These are phyloP conservation scores for Drosophila ogumai DNA, from an alignment of 1,140 invertebrate species.

Conservation along the genomic window DNA sequence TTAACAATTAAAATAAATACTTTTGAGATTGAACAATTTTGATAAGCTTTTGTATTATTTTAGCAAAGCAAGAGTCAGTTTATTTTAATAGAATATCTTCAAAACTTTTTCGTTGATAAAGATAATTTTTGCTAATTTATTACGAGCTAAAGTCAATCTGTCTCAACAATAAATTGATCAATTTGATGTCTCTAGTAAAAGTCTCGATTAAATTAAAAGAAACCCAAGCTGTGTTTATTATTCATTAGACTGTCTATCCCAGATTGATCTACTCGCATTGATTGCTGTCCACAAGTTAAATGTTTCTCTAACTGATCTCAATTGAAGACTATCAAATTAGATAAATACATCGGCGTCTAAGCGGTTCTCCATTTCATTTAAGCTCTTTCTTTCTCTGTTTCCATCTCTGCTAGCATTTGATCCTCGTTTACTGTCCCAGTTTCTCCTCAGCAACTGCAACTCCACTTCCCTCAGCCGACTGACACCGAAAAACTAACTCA, in stretches of 20 bases:
- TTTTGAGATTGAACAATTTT: not conserved
- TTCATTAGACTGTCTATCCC: slow-evolving; percentile 17
- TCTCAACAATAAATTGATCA: slow-evolving; percentile 2
- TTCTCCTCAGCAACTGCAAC: slow-evolving; percentile 23
- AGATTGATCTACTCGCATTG: slow-evolving; percentile 11
- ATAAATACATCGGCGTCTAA: not conserved
- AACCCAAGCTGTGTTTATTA: slow-evolving; percentile 18
- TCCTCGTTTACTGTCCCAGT: slow-evolving; percentile 25
- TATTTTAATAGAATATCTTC: not conserved
- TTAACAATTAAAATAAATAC: not conserved
- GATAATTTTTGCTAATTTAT: not conserved
- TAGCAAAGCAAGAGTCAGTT: too few species aligned
- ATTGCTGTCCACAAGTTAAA: slow-evolving; percentile 16
- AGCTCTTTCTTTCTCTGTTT: not conserved
- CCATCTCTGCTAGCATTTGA: not conserved
- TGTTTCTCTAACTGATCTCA: slow-evolving; percentile 21
- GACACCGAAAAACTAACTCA: slow-evolving; percentile 52
- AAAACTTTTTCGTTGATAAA: not conserved
- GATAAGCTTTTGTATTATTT: not conserved
- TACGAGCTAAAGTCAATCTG: not conserved
- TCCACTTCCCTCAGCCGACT: slow-evolving; percentile 11
- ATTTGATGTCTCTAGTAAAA: slow-evolving; percentile 9
- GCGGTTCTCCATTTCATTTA: slow-evolving; percentile 21
- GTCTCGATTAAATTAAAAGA: slow-evolving; percentile 24
- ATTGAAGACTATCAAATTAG: slow-evolving; percentile 21